Conservation (phyloP, 2,113 vertebrate genomes). For the Rhinopomastus cyanomelas region DNA sequence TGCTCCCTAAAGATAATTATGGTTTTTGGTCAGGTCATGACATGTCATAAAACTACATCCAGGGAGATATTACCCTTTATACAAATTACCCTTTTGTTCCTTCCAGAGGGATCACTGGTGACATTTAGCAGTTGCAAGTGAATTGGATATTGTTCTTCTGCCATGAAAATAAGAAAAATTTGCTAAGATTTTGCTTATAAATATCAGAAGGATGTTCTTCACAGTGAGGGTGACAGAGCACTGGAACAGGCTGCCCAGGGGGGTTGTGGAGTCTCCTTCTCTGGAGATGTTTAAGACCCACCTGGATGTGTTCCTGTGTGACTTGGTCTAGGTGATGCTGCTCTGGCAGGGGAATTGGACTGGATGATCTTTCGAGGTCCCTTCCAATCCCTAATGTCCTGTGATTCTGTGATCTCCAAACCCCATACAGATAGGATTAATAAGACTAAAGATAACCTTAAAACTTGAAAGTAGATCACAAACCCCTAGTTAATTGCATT, state of each 20-base stretch:
- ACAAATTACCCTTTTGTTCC: slow-evolving; percentile 38
- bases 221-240: too few species aligned
- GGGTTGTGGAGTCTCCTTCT: too few species aligned
- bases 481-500: neutral
- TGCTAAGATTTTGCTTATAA: neutral
- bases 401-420: too few species aligned
- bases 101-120: neutral
- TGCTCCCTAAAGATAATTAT: slow-evolving; percentile 28
- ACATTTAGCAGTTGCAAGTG: slow-evolving; percentile 15
- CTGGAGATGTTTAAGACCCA: too few species aligned
- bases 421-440: too few species aligned
- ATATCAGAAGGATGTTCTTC: too few species aligned
- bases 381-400: too few species aligned
- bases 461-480: neutral
- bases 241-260: too few species aligned
- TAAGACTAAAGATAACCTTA: neutral
- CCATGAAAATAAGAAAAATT: neutral
- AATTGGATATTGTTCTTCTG: neutral
- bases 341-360: too few species aligned
- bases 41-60: neutral
- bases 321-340: too few species aligned
- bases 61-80: slow-evolving; percentile 23
- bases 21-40: slow-evolving; percentile 35
- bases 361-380: too few species aligned
- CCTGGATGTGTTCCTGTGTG: too few species aligned